Evolutionary conservation across 2,888 invertebrate species (phyloP), one percentile per base, ranked within the genome.

Genomic region (Heliconius erato): DNA sequence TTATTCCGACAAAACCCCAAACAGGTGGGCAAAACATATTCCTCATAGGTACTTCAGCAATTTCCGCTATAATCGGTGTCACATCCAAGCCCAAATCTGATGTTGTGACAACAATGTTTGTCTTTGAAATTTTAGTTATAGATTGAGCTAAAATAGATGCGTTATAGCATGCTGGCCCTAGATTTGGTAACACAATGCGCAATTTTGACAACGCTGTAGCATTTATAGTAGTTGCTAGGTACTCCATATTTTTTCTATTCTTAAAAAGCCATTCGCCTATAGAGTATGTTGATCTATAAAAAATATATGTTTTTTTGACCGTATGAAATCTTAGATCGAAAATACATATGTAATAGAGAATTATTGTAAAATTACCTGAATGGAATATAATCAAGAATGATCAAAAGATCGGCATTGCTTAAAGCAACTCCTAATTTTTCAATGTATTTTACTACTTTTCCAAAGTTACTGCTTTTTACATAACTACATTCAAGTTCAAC

Each of bases 1-100:
- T 96, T 35, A 96, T 89, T 23, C 97, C 97, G 49, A 96, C 92
- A 86, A 96, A 97, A 14, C 97, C 97, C 97, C 97, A 97, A 9
- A 97, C 97, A 54, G 97, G 97, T 14, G 97, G 96, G 81, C 96
- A 96, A 87, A 96, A 95, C 87, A 97, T 94, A 86, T 95, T 93
- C 86, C 91, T 90, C 82, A 96, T 85, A 0, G 96, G 93, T 19
- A 97, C 89, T 87, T 95, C 91, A 12, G 95, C 92, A 77, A 94
- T 91, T 88, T 96, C 91, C 19, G 96, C 93, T 44, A 94, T 87
- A 44, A 91, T 87, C 59, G 91, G 89, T 40, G 95, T 88, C 77
- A 94, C 89, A 84, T 96, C 95, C 81, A 96, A 90, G 23, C 97
- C 97, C 84, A 96, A 89, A 88, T 97, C 96, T 3, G 97, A 95